Evolutionary conservation across 2,113 vertebrate genomes (phyloP), one percentile per base, ranked within the genome.

Genomic region (Aptenodytes forsteri): DNA sequence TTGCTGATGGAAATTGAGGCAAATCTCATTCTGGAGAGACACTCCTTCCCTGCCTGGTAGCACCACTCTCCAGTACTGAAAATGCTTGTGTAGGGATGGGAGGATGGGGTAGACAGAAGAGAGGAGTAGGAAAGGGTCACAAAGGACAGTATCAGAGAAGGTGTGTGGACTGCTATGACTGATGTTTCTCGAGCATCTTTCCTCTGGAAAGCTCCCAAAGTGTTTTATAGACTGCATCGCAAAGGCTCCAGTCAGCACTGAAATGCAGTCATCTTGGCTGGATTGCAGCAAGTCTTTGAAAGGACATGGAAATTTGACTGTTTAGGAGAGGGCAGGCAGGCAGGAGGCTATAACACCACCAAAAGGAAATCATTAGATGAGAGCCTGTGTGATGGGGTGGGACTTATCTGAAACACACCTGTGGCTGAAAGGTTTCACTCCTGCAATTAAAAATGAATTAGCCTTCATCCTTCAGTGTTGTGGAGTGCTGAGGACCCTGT

Each of bases 1-100:
- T 96, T 97, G 96, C 97, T 98, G 97, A 98, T 98, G 97, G 97
- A 98, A 98, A 98, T 98, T 95, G 96, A 98, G 96, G 97, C 92
- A 97, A 84, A 97, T 98, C 96, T 97, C 40, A 18, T 98, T 77
- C 85, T 97, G 93, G 93, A 94, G 95, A 97, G 90, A 87, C 79
- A 97, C 92, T 97, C 91, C 89, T 77, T 94, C 88, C 78, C 90
- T 88, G 94, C 93, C 94, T 94, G 62, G 69, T 75, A 78, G 82
- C 80, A 82, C 58, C 27, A 20, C 80, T 82, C 44, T 81, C 77
- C 87, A 89, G 70, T 88, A 38, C 32, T 72, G 71, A 86, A 96
- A 89, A 94, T 73, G 54, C 49, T 80, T 72, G 44, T 26, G 29
- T 54, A 76, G 91, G 36, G 62, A 89, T 82, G 9, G 46, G 56